These are phyloP conservation scores for Erebia ligea DNA, from an alignment of 2,888 invertebrate genomes.

Conservation along the genomic window DNA sequence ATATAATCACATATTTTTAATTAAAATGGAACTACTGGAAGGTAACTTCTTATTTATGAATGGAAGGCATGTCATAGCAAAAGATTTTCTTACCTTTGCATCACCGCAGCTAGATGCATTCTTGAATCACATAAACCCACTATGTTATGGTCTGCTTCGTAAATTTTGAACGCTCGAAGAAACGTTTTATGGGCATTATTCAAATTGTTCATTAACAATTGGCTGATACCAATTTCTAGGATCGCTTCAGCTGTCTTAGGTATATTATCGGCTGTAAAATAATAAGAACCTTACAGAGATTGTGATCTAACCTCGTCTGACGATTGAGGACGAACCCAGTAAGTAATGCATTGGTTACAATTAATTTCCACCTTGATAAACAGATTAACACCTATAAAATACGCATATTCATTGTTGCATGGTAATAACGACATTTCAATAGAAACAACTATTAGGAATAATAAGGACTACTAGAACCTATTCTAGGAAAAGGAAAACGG, in stretches of 20 bases:
- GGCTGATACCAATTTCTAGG: constrained; percentile 79
- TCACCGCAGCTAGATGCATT: constrained; percentile 81
- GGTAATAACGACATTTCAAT: not conserved
- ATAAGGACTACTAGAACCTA: constrained; percentile 6
- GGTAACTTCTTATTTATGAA: too few species aligned
- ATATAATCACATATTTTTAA: too few species aligned
- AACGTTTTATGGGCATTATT: constrained; percentile 78
- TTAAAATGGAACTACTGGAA: too few species aligned
- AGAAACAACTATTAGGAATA: not conserved
- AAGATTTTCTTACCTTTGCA: constrained; percentile 65
- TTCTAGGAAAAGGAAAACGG: constrained; percentile 17
- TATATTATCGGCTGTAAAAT: constrained; percentile 65
- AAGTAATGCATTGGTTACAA: too few species aligned
- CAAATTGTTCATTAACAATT: constrained; percentile 72
- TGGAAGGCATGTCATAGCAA: too few species aligned
- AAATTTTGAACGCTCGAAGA: constrained; percentile 71
- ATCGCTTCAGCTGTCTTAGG: constrained; percentile 78
- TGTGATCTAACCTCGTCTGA: too few species aligned
- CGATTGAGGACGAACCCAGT: too few species aligned
- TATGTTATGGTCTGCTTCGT: constrained; percentile 59
- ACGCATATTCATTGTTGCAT: not conserved
- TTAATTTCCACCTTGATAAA: not conserved
- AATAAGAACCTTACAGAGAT: not conserved
- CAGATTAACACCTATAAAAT: not conserved
- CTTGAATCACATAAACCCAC: constrained; percentile 77